Base-by-base conservation (phyloP, 2,888 invertebrate species). In the Apoderus coryli region DNA sequence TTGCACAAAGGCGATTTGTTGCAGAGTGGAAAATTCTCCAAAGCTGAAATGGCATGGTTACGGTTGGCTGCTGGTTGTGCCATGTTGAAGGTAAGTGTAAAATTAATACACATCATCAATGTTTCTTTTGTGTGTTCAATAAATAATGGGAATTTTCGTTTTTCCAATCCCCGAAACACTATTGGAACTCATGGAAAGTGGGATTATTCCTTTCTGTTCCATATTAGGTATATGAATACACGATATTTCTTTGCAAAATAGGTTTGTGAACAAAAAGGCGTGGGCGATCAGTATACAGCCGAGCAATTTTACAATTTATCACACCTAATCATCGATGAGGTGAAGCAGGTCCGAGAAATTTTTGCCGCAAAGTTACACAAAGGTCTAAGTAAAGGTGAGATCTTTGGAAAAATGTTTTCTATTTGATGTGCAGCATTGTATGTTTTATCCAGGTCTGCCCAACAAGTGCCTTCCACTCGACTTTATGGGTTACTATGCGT, bases 241-340 rank as follows among this genome's bases (percentile, higher is more conserved):
- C n/a, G n/a, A n/a, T n/a, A n/a, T n/a, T n/a, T n/a, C n/a, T n/a
- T n/a, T n/a, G n/a, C n/a, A n/a, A n/a, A n/a, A 7, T 16, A 39
- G 37, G 39, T 96, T 27, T 92, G 90, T 59, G 92, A 95, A 51
- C 93, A 95, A 57, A 89, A 89, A 52, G 86, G 86, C 27, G 95
- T 90, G 31, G 88, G 90, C 1, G 92, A 93, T 57, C 86, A 92
- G 56, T 88, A 86, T 54, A 86, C 82, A 3, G 80, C 85, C 1
- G 89, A 90, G 46, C 93, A 95, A 63, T 95, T 89, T 63, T 92
- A 89, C 54, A 85, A 86, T 52, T 64, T 95, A 16, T 88, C 93
- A 2, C 77, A 81, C 48, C 69, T 95, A 34, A 86, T 95, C 75
- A 77, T 81, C 49, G 76, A 78, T 41, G 79, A 80, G 31, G 84